A percentile compares a stretch with the other conserved stretches of the same genome.
phyloP scores from a whole-genome alignment of 2,113 vertebrate species.

The Dasypus novemcinctus region DNA sequence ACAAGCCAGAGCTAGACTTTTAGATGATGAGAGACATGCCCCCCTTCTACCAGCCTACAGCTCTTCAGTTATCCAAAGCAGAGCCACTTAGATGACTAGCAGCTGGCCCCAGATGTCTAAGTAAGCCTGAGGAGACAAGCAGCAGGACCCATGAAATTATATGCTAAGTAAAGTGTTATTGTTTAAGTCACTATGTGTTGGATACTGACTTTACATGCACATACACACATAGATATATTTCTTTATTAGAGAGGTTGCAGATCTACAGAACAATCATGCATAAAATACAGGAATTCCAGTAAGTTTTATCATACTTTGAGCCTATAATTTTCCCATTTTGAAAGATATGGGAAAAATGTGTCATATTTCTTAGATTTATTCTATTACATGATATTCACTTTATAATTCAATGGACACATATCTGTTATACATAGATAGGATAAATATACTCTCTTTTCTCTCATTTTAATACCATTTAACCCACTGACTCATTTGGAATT shows the following conservation, averaged over 20 bases:
- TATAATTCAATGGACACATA: neutral
- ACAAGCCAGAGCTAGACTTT: neutral
- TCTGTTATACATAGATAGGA: neutral
- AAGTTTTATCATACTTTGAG: neutral
- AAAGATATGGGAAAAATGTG: neutral
- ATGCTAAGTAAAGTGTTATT: neutral
- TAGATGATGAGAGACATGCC: neutral
- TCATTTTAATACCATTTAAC: neutral
- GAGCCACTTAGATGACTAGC: no score
- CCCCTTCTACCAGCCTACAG: neutral
- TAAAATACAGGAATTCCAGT: neutral
- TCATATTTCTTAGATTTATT: slow-evolving; percentile 19
- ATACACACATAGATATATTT: neutral
- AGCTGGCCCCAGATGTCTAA: neutral
- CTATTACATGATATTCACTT: slow-evolving; percentile 19
- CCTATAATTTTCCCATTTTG: neutral
- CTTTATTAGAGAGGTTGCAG: no score
- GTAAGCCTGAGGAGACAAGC: neutral
- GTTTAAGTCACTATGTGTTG: neutral
- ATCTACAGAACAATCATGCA: neutral
- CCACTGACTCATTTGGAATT: slow-evolving; percentile 27
- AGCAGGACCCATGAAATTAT: neutral
- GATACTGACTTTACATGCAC: neutral
- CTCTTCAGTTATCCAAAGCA: neutral
- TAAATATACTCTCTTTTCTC: neutral